These are phyloP conservation scores for Atta texana DNA, from an alignment of 1,140 invertebrate species.

Conservation along the genomic window DNA sequence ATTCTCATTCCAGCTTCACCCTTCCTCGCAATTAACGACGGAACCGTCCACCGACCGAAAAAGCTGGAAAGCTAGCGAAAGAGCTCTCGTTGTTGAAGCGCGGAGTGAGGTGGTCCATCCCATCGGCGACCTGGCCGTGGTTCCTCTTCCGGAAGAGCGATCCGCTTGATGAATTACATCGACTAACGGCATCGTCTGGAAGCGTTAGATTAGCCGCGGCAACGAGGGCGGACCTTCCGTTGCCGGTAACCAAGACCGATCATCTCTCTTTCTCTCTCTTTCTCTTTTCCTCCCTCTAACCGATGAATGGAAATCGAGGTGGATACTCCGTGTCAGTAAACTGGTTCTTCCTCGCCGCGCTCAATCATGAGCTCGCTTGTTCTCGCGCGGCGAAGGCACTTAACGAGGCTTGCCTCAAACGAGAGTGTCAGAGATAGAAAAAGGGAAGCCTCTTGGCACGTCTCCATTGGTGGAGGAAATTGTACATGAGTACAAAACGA, in stretches of 20 bases:
- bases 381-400: conserved; percentile 51
- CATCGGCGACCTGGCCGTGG: conserved; percentile 57
- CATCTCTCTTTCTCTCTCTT: conserved; percentile 26
- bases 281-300: conserved; percentile 14
- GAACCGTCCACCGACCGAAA: conserved; percentile 56
- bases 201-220: conserved; percentile 60
- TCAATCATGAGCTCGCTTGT: conserved; percentile 55
- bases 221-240: conserved; percentile 61
- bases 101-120: conserved; percentile 45
- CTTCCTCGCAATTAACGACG: conserved; percentile 61
- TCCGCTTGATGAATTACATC: conserved; percentile 61
- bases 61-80: conserved; percentile 57
- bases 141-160: conserved; percentile 61
- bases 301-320: conserved; percentile 62
- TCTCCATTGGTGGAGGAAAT: background rate
- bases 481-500: background rate
- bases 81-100: conserved; percentile 53
- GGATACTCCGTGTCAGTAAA: conserved; percentile 58
- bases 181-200: conserved; percentile 62
- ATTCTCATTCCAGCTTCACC: conserved; percentile 36
- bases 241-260: conserved; percentile 59
- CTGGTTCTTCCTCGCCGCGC: conserved; percentile 58
- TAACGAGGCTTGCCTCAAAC: conserved; percentile 45
- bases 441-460: background rate
- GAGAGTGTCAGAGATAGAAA: conserved; percentile 23